Evolutionary conservation across 2,797 vertebrate genomes (phyloP), one percentile per base, ranked within the genome.

Genomic region (Pipistrellus kuhlii): DNA sequence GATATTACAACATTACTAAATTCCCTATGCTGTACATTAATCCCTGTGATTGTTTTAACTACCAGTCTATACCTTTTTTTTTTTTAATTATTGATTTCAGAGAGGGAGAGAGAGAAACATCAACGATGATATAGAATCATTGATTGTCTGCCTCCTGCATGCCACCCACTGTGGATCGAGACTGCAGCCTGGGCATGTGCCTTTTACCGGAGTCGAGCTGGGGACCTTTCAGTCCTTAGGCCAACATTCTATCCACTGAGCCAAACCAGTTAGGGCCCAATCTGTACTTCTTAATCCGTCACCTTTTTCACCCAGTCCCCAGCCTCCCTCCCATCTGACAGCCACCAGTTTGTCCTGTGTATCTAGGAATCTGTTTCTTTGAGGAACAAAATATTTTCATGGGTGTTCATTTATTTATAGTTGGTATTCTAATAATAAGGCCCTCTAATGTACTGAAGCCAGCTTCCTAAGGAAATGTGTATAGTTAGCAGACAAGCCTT

Each of bases 351-450:
- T 77, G 48, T 55, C 35, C 75, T 77, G 11, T 77, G n/a, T 77
- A 32, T 14, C n/a, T 35, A 35, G 14, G 75, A 77, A 53, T 76
- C 73, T 38, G 51, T 15, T 77, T 21, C 51, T 55, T 77, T 35
- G 32, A 44, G 85, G 32, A 84, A 55, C 8, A 69, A 53, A 85
- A 25, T 89, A 46, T 78, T 89, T 81, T 88, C 46, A 75, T 23
- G 41, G 21, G n/a, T 23, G 32, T 25, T 69, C 27, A 55, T 12
- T 51, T 59, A 80, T 51, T 82, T 81, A 2, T 15, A 48, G 23
- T 78, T 92, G 48, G 30, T 38, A 48, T 94, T 80, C 62, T 89
- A n/a, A 73, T 68, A 87, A 38, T 41, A 94, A 75, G 76, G 23
- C 66, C 38, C 18, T 69, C 5, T 80, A 48, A 71, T 4, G 53